A percentile compares a stretch with the other conserved stretches of the same genome.
phyloP scores from a whole-genome alignment of 1,140 invertebrate species.

The Babylonia areolata region DNA sequence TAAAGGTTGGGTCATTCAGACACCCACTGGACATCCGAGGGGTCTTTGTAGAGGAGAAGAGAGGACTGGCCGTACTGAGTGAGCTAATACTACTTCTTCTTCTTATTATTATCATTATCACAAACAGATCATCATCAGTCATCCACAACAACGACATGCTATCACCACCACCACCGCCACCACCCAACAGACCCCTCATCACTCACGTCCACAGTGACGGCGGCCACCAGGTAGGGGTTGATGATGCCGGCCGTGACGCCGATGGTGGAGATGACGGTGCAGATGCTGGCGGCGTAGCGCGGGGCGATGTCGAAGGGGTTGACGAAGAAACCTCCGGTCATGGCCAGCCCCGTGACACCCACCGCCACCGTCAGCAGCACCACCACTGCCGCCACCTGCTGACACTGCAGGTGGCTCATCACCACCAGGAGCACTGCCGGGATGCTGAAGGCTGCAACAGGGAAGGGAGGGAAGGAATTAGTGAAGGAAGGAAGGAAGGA shows the following conservation, averaged over 20 bases:
- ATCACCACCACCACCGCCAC: too few relatives aligned
- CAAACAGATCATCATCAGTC: too few relatives aligned
- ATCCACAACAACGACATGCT: too few relatives aligned
- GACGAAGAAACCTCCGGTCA: slow-evolving; percentile 83
- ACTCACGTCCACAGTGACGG: slow-evolving; percentile 80
- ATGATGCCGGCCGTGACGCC: slow-evolving; percentile 91
- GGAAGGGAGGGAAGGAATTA: too few relatives aligned
- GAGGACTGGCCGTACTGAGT: too few relatives aligned
- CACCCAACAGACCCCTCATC: too few relatives aligned
- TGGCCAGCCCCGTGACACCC: neutral
- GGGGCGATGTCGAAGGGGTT: slow-evolving; percentile 90
- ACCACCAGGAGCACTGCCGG: neutral
- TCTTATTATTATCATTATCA: too few relatives aligned
- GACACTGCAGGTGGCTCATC: slow-evolving; percentile 2
- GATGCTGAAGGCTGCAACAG: neutral
- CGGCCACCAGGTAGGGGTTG: slow-evolving; percentile 87
- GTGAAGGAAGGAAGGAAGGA: too few relatives aligned
- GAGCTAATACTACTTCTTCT: too few relatives aligned
- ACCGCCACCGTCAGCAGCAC: neutral
- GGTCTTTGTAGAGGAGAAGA: too few relatives aligned
- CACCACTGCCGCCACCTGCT: neutral
- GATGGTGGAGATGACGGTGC: slow-evolving; percentile 91
- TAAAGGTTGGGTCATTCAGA: too few relatives aligned
- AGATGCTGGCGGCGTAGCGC: slow-evolving; percentile 86
- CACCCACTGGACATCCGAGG: too few relatives aligned